Conservation (phyloP, 2,113 vertebrate genomes). For the Nothocercus julius region DNA sequence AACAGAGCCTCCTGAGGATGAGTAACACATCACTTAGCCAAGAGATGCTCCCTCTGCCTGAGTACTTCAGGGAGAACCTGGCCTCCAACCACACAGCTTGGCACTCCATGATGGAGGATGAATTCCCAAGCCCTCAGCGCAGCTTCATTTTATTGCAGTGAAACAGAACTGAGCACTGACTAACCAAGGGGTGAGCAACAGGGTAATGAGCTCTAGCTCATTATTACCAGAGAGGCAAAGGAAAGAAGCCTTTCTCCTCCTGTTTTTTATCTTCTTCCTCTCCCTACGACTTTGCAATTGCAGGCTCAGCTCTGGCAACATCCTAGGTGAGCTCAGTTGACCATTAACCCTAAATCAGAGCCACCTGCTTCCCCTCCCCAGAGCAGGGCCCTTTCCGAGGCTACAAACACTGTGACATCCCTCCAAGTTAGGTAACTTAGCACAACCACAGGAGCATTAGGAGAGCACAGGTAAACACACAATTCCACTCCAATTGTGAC, state of each 20-base stretch:
- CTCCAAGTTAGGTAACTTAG: fast-evolving
- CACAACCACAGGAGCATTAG: fast-evolving
- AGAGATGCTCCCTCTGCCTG: not conserved
- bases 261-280: not conserved
- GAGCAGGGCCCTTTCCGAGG: not conserved
- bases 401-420: fast-evolving
- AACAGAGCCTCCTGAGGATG: not conserved
- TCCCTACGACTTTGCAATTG: not conserved
- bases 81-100: not conserved
- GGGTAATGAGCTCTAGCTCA: not conserved
- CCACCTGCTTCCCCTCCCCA: not conserved
- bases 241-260: not conserved
- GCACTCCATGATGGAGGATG: not conserved
- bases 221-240: not conserved
- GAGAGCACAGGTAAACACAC: not conserved
- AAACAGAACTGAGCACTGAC: slow-evolving; percentile 15
- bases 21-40: not conserved
- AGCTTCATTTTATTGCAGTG: slow-evolving; percentile 33
- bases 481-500: not conserved
- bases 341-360: not conserved
- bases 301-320: not conserved
- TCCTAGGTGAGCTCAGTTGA: not conserved
- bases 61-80: not conserved
- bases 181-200: not conserved
- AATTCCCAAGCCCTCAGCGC: fast-evolving